Evolutionary conservation across 1,140 invertebrate species (phyloP).

Genomic region (Lordiphosa stackelbergi): DNA sequence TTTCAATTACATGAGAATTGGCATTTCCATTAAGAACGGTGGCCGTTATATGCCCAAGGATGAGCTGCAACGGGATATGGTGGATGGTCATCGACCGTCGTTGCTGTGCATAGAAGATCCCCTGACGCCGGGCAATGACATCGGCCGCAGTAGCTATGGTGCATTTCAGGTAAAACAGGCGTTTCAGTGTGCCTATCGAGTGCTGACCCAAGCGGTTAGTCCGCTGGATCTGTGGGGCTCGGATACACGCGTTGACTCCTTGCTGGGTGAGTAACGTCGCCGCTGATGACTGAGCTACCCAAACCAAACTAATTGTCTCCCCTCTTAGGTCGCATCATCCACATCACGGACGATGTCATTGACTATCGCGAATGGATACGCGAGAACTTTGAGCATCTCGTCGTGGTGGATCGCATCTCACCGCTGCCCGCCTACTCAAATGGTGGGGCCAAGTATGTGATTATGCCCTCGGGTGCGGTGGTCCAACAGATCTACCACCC

Average conservation of each 20-base stretch:
- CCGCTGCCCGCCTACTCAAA: conserved; percentile 54
- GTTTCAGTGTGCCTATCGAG: conserved; percentile 96
- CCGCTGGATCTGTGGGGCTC: conserved; percentile 80
- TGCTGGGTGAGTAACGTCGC: conserved; percentile 67
- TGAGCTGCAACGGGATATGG: conserved; percentile 94
- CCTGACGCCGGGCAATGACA: conserved; percentile 95
- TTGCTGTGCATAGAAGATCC: conserved; percentile 98
- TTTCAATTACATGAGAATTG: conserved; percentile 97
- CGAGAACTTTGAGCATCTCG: conserved; percentile 78
- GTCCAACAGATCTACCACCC: conserved; percentile 64
- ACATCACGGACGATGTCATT: conserved; percentile 95
- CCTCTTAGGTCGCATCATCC: conserved; percentile 87
- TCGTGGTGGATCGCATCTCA: conserved; percentile 54
- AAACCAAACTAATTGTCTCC: not conserved
- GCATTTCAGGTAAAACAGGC: conserved; percentile 93
- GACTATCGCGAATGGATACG: conserved; percentile 90
- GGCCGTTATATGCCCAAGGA: conserved; percentile 97
- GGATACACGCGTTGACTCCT: conserved; percentile 78
- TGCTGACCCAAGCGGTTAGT: conserved; percentile 88
- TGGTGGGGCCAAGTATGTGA: conserved; percentile 58
- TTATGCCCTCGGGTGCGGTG: conserved; percentile 49
- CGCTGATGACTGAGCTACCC: not conserved
- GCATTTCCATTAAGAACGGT: conserved; percentile 95
- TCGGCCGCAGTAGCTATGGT: conserved; percentile 97
- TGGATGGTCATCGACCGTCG: conserved; percentile 94